Evolutionary conservation across 1,140 invertebrate genomes (phyloP), one percentile per base, ranked within the genome.

Genomic region (Drosophila grimshawi): DNA sequence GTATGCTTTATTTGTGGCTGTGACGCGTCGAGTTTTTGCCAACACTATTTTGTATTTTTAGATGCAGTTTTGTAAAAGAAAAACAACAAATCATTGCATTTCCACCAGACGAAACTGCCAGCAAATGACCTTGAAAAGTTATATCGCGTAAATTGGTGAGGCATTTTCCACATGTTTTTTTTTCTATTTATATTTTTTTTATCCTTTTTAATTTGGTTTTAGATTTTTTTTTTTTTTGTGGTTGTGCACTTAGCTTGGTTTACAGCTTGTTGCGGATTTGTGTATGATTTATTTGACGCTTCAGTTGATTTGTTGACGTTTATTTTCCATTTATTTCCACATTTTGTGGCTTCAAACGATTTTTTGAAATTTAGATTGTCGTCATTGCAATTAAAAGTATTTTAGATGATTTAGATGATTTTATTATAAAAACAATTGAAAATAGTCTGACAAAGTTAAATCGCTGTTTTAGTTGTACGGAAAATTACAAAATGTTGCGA

Each of bases 91-190:
- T 85, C 68, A 85, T 81, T 49, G n/a, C 19, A 49, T 10, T 83
- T 76, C 52, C 46, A 74, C 57, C 74, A 51, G 71, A 81, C 55
- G 65, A 76, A 69, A 59, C 77, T 69, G 70, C 52, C 74, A 60
- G 30, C 70, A 49, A 72, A 78, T 67, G 83, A 88, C 83, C 83
- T 86, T 86, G 83, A 83, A 86, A 74, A 77, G 11, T 86, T 79
- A 10, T 73, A 32, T 10, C 37, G 52, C 59, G 49, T 59, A 70
- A 62, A 55, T 66, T 57, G 61, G 30, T 35, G 63, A 6, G 57
- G 7, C 49, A n/a, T 55, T 62, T 52, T 68, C 19, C 46, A 49
- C 39, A 43, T n/a, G 10, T 70, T 59, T 80, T 70, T 60, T 53
- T 73, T 68, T 63, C 19, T 19, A 19, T 52, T 66, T 76, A 46